Base-by-base conservation (phyloP, 2,113 vertebrate genomes). In the Megaleporinus macrocephalus region DNA sequence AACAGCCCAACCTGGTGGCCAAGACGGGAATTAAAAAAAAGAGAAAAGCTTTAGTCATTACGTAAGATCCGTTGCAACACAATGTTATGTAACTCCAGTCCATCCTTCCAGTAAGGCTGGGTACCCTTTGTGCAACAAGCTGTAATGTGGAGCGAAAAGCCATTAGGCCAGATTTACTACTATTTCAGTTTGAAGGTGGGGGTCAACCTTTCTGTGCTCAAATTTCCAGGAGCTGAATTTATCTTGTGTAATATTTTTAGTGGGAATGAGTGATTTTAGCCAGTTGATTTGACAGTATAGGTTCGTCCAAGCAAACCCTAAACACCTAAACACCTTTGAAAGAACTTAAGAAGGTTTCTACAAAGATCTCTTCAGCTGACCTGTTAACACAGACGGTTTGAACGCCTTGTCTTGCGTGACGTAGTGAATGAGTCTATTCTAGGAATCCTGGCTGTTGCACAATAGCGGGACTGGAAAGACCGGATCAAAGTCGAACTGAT, bases 61-160 rank as follows among this genome's bases (percentile, higher is more conserved):
- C 13, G 91, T 92, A 95, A 95, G 84, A 91, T 74, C 85, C 66
- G 84, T 95, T 93, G 93, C 91, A 89, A 91, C 94, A 94, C 90
- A 88, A 83, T 73, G 89, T 95, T 94, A 95, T 85, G 92, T 90
- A 95, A 95, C 87, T 66, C 76, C 73, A 86, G 92, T 89, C 91
- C 88, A 85, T 90, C 85, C 86, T 89, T 89, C 76, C 85, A 81
- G 82, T 87, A 82, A 86, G 89, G 87, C 85, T n/a, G 68, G 87
- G 89, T 85, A 87, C 69, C 78, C 26, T 86, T 82, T 87, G 86
- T 87, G 69, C 84, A 87, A 80, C 83, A 87, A 88, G 74, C 55
- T 80, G 78, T 80, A 55, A 80, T 73, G 59, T 73, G 36, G 63
- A 62, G 49, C 51, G 22, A 78, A 84, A 74, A 63, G 71, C 65